Conservation (phyloP, 1,140 invertebrate genomes). For the Diorhabda sublineata region DNA sequence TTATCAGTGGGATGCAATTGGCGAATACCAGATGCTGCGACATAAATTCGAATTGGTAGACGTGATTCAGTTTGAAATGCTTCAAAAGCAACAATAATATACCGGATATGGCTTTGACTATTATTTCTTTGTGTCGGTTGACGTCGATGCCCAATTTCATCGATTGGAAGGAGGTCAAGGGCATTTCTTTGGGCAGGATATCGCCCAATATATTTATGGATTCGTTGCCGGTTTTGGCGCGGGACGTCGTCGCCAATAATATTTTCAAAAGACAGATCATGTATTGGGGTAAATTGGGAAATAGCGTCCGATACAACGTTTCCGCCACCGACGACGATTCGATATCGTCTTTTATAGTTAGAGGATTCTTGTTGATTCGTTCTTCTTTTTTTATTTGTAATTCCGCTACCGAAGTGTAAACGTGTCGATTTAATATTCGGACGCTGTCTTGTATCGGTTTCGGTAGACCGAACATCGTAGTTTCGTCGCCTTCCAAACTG, state of each 20-base stretch:
- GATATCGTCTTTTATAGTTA: conserved; percentile 69
- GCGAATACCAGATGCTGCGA: conserved; percentile 98
- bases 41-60: conserved; percentile 99
- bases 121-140: conserved; percentile 97
- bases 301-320: conserved; percentile 86
- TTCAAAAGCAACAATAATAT: conserved; percentile 91
- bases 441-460: conserved; percentile 95
- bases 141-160: conserved; percentile 96
- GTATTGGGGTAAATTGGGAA: conserved; percentile 92
- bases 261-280: conserved; percentile 98
- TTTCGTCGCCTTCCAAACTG: conserved; percentile 75
- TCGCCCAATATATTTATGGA: conserved; percentile 98
- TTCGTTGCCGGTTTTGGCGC: conserved; percentile 97
- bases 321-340: conserved; percentile 73
- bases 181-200: conserved; percentile 94
- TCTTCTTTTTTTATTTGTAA: conserved; percentile 80
- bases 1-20: conserved; percentile 96
- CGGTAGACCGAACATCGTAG: conserved; percentile 86
- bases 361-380: conserved; percentile 66
- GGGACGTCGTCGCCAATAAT: conserved; percentile 94
- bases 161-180: conserved; percentile 94
- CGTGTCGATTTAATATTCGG: conserved; percentile 80
- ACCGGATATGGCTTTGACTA: conserved; percentile 95
- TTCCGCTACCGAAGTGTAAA: conserved; percentile 79
- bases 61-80: conserved; percentile 98